Conservation (phyloP, 30 jellyfish, hydroid and myxozoan species). For the Pseudorhiza aurosa region DNA sequence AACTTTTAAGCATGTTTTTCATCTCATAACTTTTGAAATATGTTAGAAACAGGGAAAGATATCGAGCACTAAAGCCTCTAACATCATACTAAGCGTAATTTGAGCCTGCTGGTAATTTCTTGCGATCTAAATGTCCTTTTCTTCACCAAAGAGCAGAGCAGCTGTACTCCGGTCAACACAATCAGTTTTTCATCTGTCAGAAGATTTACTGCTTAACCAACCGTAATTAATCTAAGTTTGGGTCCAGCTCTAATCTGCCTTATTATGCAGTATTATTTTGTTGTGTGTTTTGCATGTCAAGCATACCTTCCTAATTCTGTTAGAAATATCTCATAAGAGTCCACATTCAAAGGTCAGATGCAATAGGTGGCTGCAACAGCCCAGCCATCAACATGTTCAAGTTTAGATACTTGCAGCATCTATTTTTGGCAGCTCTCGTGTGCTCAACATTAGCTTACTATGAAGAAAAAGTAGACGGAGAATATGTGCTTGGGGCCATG, state of each 20-base stretch:
- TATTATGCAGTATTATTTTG: background rate
- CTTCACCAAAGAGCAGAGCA: background rate
- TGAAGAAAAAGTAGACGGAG: conserved; percentile 50
- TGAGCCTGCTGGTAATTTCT: background rate
- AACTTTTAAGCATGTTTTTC: background rate
- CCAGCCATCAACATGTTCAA: background rate
- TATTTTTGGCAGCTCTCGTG: background rate
- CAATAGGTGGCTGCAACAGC: too few relatives aligned
- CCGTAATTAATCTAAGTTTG: conserved; percentile 21
- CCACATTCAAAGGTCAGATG: background rate
- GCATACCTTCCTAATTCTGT: background rate
- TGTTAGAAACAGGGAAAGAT: background rate
- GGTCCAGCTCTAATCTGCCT: conserved; percentile 12
- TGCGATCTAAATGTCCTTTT: background rate
- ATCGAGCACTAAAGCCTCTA: background rate
- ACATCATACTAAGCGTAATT: background rate
- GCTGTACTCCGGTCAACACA: background rate
- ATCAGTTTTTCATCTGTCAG: background rate
- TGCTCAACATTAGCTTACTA: background rate
- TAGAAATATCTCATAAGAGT: background rate
- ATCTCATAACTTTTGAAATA: background rate
- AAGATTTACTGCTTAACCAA: conserved; percentile 1
- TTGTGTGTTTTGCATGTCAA: conserved; percentile 37
- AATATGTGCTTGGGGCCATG: conserved; percentile 57
- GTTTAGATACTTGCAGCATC: background rate